Percentiles rank a stretch among this genome's conserved stretches.
Evolutionary conservation across 2,113 vertebrate genomes (phyloP).

Genomic region (Pterocles gutturalis): DNA sequence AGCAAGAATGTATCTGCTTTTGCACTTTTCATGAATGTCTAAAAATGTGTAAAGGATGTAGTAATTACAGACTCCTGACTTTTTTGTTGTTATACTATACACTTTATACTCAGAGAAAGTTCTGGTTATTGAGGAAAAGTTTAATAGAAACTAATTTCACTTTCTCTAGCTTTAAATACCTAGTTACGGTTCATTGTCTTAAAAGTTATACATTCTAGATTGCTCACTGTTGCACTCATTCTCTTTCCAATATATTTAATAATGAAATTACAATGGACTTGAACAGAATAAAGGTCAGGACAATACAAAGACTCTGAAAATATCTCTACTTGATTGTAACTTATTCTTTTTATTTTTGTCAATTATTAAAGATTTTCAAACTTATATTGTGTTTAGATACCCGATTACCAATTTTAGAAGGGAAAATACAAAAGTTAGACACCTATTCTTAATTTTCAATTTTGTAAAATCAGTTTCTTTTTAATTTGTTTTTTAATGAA

Average conservation of each 20-base stretch:
- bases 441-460: not conserved
- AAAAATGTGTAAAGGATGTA: not conserved
- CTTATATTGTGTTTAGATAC: not conserved
- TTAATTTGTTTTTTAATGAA: not conserved
- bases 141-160: not conserved
- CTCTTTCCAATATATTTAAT: not conserved
- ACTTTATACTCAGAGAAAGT: not conserved
- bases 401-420: not conserved
- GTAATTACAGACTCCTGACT: not conserved
- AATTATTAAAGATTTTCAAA: not conserved
- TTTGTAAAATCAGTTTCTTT: not conserved
- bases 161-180: not conserved
- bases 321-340: not conserved
- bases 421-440: not conserved
- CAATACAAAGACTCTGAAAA: not conserved
- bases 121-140: not conserved
- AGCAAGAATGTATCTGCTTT: not conserved
- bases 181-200: not conserved
- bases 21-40: not conserved
- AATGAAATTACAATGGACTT: not conserved
- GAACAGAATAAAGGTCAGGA: not conserved
- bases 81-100: not conserved
- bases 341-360: not conserved
- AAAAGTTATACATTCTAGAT: not conserved
- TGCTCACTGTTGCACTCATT: not conserved